Conservation (phyloP, 1,140 invertebrate species). For the Heliconius himera region DNA sequence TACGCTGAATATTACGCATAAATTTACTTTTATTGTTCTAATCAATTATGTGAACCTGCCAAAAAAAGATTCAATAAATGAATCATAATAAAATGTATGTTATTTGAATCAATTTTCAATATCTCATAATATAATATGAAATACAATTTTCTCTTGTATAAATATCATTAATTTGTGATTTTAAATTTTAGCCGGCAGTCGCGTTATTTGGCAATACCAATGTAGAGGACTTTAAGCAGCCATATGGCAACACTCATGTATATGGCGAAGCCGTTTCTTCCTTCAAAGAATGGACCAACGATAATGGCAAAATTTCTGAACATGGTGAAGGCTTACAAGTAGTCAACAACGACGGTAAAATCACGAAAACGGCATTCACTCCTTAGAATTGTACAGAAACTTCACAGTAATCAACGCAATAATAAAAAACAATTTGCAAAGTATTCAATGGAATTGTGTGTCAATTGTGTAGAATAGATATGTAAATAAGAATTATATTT, state of each 20-base stretch:
- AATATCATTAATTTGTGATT: background rate
- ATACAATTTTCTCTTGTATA: too few relatives aligned
- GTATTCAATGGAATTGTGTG: background rate
- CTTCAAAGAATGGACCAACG: conserved; percentile 47
- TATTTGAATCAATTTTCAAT: too few relatives aligned
- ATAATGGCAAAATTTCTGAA: conserved; percentile 51
- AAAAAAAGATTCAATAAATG: too few relatives aligned
- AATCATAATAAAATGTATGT: too few relatives aligned
- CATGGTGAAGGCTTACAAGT: conserved; percentile 51
- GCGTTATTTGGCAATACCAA: conserved; percentile 11
- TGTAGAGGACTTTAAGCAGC: conserved; percentile 49
- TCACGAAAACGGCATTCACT: conserved; percentile 17
- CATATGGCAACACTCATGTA: conserved; percentile 50
- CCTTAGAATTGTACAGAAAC: conserved; percentile 15
- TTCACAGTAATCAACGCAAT: background rate
- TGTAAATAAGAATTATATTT: background rate
- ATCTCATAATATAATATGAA: too few relatives aligned
- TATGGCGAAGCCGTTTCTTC: conserved; percentile 54
- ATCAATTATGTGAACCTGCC: too few relatives aligned
- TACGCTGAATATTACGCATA: background rate
- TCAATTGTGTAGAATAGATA: background rate
- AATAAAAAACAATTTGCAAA: background rate
- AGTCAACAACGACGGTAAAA: conserved; percentile 53
- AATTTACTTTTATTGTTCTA: too few relatives aligned
- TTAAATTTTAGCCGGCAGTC: conserved; percentile 1